phyloP scores from a whole-genome alignment of 1,140 invertebrate genomes.

The Eueides isabella region DNA sequence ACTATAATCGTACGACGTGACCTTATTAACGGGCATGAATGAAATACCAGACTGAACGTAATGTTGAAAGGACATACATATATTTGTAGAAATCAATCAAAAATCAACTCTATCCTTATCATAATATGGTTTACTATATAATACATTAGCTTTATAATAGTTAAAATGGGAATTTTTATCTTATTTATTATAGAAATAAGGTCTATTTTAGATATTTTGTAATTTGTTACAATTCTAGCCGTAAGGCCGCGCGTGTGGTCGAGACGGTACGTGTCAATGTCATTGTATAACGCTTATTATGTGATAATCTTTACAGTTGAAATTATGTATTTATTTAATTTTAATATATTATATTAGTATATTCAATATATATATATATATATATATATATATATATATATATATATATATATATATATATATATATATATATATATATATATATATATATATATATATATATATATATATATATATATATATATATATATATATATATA shows the following conservation, averaged over 20 bases:
- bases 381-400: no score
- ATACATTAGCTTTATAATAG: not conserved
- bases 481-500: no score
- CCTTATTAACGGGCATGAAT: conserved; percentile 5
- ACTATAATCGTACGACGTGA: not conserved
- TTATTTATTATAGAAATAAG: not conserved
- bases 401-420: no score
- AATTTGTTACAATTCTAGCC: not conserved
- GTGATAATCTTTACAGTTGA: not conserved
- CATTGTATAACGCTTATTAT: not conserved
- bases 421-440: no score
- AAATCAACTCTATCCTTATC: not conserved
- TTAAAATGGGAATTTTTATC: not conserved
- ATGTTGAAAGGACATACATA: not conserved
- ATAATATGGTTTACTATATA: not conserved
- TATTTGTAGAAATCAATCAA: not conserved
- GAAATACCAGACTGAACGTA: not conserved
- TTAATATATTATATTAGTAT: no score
- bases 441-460: no score
- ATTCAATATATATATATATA: no score
- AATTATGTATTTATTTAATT: no score
- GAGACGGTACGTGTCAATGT: conserved; percentile 4
- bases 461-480: no score
- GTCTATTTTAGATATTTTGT: not conserved
- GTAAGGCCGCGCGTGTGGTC: conserved; percentile 5